Percentiles rank a stretch among this genome's conserved stretches.
Evolutionary conservation across 37 sponge, comb jelly and placozoan genomes (phyloP).

Genomic region (Aplysina aerophoba): DNA sequence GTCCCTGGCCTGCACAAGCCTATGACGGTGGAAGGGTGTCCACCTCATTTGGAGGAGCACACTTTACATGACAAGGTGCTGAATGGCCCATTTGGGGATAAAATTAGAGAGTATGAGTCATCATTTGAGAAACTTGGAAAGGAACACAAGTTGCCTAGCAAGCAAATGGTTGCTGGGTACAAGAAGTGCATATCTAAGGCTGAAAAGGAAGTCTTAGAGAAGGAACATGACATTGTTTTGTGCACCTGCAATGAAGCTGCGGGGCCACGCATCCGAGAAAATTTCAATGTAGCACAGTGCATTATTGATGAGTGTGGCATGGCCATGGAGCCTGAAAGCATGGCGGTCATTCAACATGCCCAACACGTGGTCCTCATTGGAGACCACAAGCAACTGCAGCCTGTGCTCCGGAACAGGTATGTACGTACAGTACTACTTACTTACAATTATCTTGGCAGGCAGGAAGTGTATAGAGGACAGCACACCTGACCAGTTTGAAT

Average conservation of each 20-base stretch:
- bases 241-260: slow-evolving; percentile 31
- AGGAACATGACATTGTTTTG: slow-evolving; percentile 20
- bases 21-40: neutral
- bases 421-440: neutral
- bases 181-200: neutral
- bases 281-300: slow-evolving; percentile 5
- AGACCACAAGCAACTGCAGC: slow-evolving; percentile 73
- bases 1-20: neutral
- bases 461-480: too few species aligned
- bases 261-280: neutral
- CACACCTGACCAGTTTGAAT: too few species aligned
- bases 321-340: slow-evolving; percentile 66
- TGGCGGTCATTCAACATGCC: slow-evolving; percentile 45
- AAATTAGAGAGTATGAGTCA: neutral
- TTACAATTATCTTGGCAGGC: neutral
- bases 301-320: slow-evolving; percentile 72
- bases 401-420: neutral
- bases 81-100: neutral
- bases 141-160: neutral
- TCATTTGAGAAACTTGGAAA: neutral
- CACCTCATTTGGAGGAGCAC: neutral
- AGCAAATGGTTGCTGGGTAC: neutral
- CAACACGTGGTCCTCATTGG: slow-evolving; percentile 67
- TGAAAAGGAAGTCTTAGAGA: neutral
- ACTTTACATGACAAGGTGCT: slow-evolving; percentile 1